Evolutionary conservation across 2,113 vertebrate genomes (phyloP).

Genomic region (Pogona vitticeps): DNA sequence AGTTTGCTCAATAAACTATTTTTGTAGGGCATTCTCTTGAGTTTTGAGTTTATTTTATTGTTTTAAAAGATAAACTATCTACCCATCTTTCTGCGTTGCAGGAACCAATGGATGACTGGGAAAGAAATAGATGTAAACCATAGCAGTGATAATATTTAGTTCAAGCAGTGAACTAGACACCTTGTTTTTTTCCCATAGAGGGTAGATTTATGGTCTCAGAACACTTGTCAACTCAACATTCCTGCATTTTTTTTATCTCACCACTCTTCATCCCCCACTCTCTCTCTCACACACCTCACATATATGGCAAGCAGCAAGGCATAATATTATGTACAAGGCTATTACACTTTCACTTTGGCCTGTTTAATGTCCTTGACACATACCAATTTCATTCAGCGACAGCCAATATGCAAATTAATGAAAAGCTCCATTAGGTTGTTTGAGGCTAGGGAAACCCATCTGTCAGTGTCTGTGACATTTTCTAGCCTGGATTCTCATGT

Average conservation of each 20-base stretch:
- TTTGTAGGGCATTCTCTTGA: too few species aligned
- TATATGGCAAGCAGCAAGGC: slow-evolving; percentile 45
- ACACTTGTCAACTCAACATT: fast-evolving
- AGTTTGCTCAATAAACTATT: too few species aligned
- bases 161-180: slow-evolving; percentile 31
- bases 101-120: neutral
- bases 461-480: slow-evolving; percentile 77
- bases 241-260: slow-evolving; percentile 1
- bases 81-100: neutral
- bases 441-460: slow-evolving; percentile 78
- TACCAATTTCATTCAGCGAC: slow-evolving; percentile 69
- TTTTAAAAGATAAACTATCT: neutral
- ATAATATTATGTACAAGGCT: slow-evolving; percentile 48
- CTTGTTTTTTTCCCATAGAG: slow-evolving; percentile 32
- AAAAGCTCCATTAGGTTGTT: slow-evolving; percentile 80
- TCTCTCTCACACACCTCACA: neutral
- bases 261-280: neutral
- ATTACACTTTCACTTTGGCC: slow-evolving; percentile 67
- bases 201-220: slow-evolving; percentile 29
- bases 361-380: slow-evolving; percentile 76
- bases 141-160: slow-evolving; percentile 18
- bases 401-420: slow-evolving; percentile 77
- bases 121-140: slow-evolving; percentile 20
- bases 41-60: neutral
- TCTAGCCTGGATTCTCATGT: slow-evolving; percentile 68